Base-by-base conservation (phyloP, 2,113 vertebrate genomes). In the Emberiza fucata region DNA sequence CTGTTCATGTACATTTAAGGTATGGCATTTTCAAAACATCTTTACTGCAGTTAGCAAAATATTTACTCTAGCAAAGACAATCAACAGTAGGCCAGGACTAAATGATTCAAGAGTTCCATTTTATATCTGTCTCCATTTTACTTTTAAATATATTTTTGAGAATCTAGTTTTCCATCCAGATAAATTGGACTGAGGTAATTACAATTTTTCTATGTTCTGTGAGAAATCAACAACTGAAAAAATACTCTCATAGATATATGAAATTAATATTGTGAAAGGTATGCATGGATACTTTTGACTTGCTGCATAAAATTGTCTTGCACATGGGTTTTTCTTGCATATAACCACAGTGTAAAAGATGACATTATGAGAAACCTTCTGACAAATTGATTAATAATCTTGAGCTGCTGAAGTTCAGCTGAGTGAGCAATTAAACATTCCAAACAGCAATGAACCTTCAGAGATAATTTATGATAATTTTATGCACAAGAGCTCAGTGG, bases 391-490 rank as follows among this genome's bases (percentile, higher is more conserved):
- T 98, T 98, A 97, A 98, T 98, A 98, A 97, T 96, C 97, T 96
- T 91, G 95, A 97, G 97, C 97, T 92, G 89, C 97, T 97, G 97
- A 97, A 97, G 97, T 98, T 97, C 98, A 98, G 96, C 97, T 97
- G 96, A 98, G 96, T 97, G 97, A 98, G 98, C 97, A 98, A 98
- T 98, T 98, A 98, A 98, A 98, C 95, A 97, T 98, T 98, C 98
- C 96, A 98, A 98, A 98, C 97, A 98, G 96, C 96, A 98, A 97
- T 97, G 97, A 98, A 98, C 96, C 97, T 97, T 98, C 97, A 97
- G 95, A 98, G 97, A 98, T 98, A 98, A 98, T 98, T 98, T 98
- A 98, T 98, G 97, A 95, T 98, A 98, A 98, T 99, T 98, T 98
- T 98, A 98, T 98, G 98, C 98, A 98, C 97, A 95, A 96, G 97